Evolutionary conservation across 2,888 invertebrate genomes (phyloP).

Genomic region (Eilema griseolum): DNA sequence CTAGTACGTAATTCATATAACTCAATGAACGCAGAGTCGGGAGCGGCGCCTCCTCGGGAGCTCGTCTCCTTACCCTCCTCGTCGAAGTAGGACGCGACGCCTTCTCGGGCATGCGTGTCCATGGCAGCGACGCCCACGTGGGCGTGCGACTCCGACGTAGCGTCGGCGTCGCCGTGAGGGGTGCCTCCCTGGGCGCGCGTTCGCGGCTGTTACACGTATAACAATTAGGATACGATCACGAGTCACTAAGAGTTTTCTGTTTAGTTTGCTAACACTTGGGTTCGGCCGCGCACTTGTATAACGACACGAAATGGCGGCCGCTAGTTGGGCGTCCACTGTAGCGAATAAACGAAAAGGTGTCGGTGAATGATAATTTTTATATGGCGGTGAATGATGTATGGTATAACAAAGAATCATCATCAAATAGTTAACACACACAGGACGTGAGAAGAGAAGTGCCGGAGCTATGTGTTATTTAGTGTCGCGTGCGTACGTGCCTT

Average conservation of each 20-base stretch:
- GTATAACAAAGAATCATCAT: no score
- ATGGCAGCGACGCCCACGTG: background rate
- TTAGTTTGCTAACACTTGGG: background rate
- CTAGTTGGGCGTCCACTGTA: background rate
- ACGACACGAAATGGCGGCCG: background rate
- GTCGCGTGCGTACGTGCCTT: no score
- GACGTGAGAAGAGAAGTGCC: no score
- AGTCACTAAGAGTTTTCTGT: background rate
- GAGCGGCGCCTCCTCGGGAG: background rate
- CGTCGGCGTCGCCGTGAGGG: background rate
- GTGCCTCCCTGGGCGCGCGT: background rate
- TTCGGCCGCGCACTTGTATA: conserved; percentile 1
- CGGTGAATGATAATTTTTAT: no score
- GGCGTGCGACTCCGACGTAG: background rate
- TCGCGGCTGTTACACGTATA: background rate
- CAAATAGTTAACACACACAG: no score
- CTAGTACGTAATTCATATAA: no score
- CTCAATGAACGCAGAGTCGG: background rate
- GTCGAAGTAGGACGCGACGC: background rate
- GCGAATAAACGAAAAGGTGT: no score
- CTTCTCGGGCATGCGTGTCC: no score
- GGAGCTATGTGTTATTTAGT: no score
- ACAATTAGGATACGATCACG: background rate
- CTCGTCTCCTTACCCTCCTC: background rate
- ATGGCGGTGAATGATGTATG: no score